These are phyloP conservation scores for Diarsia mendica DNA, from an alignment of 2,888 invertebrate genomes.

Conservation along the genomic window DNA sequence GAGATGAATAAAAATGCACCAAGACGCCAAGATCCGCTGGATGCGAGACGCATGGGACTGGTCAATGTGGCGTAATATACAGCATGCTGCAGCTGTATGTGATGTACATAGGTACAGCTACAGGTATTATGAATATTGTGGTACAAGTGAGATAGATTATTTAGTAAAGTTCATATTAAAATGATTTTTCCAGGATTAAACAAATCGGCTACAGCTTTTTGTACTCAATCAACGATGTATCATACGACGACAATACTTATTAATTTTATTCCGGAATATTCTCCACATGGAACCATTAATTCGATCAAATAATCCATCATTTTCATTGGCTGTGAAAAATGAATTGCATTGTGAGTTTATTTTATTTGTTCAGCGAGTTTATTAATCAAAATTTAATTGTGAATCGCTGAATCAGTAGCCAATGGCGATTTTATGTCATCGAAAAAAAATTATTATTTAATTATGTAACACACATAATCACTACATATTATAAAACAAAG, in stretches of 20 bases:
- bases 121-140: too few relatives aligned
- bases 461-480: neutral
- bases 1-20: too few relatives aligned
- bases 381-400: constrained; percentile 45
- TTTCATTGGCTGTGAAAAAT: constrained; percentile 29
- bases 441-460: neutral
- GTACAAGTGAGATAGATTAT: too few relatives aligned
- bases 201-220: neutral
- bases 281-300: constrained; percentile 18
- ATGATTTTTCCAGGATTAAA: too few relatives aligned
- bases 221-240: neutral
- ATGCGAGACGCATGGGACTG: too few relatives aligned
- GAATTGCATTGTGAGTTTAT: constrained; percentile 25
- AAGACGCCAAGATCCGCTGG: too few relatives aligned
- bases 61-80: too few relatives aligned
- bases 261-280: constrained; percentile 15
- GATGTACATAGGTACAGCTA: too few relatives aligned
- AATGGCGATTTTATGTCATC: constrained; percentile 3
- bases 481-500: too few relatives aligned
- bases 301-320: constrained; percentile 9
- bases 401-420: constrained; percentile 21
- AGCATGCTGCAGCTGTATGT: too few relatives aligned
- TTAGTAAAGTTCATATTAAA: too few relatives aligned
- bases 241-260: constrained; percentile 4
- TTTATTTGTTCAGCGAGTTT: constrained; percentile 30